These are phyloP conservation scores for Poliocrania exsul DNA, from an alignment of 2,797 vertebrate species.

Conservation along the genomic window DNA sequence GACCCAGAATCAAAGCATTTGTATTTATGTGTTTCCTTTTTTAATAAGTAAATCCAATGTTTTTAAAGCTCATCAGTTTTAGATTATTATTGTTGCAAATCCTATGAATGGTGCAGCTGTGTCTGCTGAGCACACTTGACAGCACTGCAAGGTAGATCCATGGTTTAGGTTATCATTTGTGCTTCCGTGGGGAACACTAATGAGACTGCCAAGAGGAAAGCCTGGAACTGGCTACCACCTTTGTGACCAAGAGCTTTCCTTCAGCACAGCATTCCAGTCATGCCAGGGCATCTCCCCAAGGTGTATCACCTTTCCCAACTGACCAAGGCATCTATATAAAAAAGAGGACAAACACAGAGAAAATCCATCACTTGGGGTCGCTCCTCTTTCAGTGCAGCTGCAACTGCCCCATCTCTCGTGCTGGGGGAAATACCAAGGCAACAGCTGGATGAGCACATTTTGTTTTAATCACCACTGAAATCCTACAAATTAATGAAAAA, in stretches of 20 bases:
- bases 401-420: background rate
- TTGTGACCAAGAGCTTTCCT: background rate
- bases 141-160: background rate
- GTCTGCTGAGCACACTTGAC: background rate
- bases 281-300: background rate
- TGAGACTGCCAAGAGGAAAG: background rate
- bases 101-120: background rate
- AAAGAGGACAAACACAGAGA: background rate
- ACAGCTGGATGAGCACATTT: background rate
- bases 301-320: background rate
- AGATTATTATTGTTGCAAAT: constrained; percentile 29
- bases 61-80: constrained; percentile 38
- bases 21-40: constrained; percentile 46
- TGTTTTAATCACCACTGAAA: background rate
- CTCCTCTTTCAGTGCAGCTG: background rate
- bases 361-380: accelerated
- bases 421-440: background rate
- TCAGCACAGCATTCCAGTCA: background rate
- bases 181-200: accelerated
- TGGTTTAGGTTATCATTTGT: background rate
- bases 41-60: constrained; percentile 47
- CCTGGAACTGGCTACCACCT: background rate
- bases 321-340: accelerated
- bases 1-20: constrained; percentile 56
- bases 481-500: background rate